Evolutionary conservation across 2,797 vertebrate species (phyloP), one percentile per base, ranked within the genome.

Genomic region (Myotis findleyi): DNA sequence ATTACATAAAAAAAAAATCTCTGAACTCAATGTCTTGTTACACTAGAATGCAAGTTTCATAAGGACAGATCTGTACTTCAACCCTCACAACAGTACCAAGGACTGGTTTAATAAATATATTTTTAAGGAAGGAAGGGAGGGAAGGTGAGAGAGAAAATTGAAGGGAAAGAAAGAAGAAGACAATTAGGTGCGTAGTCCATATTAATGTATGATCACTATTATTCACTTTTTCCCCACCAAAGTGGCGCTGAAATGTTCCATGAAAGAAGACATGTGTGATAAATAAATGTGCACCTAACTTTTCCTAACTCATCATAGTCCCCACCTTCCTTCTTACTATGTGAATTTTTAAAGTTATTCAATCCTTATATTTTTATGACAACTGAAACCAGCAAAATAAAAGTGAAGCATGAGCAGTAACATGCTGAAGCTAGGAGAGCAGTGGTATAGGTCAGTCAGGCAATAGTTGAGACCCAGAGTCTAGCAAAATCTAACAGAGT

Each of bases 1-100:
- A 91, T 95, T 57, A 89, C 20, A 71, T 44, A 16, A 51, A 59
- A 66, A 16, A 51, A 59, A 85, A 64, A 80, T 33, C 44, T 82
- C n/a, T 36, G 62, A 89, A 89, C 7, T 62, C 68, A 88, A 51
- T 44, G 55, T 30, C 41, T 44, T 69, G 14, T 77, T 62, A 76
- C 21, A 75, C 73, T 89, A 82, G 69, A 92, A 91, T 49, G 11
- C 49, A 89, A 57, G n/a, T 91, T 71, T 73, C 83, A 69, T 6
- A 87, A 68, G 12, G 17, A 17, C 59, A 68, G 66, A 57, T 11
- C 27, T 53, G 25, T 21, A 87, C 16, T 33, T 59, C 38, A 85
- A 53, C 33, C 20, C 33, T 36, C 27, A 68, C 8, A 88, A 76
- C 30, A 83, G 11, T 64, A 89, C n/a, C 38, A 81, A 79, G 66